Conservation (phyloP, 2,888 invertebrate genomes). For the Trachelus iudaicus region DNA sequence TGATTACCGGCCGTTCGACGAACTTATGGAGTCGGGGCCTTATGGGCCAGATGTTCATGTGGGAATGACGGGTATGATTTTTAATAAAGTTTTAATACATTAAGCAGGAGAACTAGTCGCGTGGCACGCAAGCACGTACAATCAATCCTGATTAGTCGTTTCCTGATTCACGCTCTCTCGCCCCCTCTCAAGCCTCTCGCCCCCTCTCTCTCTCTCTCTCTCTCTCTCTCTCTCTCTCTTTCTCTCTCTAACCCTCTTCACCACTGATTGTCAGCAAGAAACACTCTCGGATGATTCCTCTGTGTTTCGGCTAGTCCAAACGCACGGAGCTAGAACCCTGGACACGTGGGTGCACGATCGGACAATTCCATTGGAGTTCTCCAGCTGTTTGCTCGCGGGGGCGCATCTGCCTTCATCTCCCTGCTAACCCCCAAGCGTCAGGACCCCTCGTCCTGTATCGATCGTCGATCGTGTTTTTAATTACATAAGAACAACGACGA, state of each 20-base stretch:
- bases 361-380: constrained; percentile 36
- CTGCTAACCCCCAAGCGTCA: background rate
- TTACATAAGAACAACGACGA: background rate
- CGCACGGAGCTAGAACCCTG: constrained; percentile 35
- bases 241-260: constrained; percentile 4
- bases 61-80: constrained; percentile 30
- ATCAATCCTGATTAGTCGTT: constrained; percentile 25
- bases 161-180: constrained; percentile 18
- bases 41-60: constrained; percentile 41
- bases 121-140: constrained; percentile 34
- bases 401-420: constrained; percentile 53
- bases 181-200: constrained; percentile 22
- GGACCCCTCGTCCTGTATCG: background rate
- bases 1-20: constrained; percentile 4
- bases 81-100: constrained; percentile 48
- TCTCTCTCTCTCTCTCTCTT: constrained; percentile 3
- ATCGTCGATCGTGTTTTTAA: background rate
- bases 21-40: background rate
- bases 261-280: background rate
- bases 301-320: constrained; percentile 30
- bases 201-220: constrained; percentile 11
- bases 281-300: constrained; percentile 20
- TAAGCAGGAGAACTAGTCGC: constrained; percentile 29
- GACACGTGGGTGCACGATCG: constrained; percentile 25
- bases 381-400: constrained; percentile 55